phyloP scores from a whole-genome alignment of 2,888 invertebrate species.

The Drosophila neotestacea region DNA sequence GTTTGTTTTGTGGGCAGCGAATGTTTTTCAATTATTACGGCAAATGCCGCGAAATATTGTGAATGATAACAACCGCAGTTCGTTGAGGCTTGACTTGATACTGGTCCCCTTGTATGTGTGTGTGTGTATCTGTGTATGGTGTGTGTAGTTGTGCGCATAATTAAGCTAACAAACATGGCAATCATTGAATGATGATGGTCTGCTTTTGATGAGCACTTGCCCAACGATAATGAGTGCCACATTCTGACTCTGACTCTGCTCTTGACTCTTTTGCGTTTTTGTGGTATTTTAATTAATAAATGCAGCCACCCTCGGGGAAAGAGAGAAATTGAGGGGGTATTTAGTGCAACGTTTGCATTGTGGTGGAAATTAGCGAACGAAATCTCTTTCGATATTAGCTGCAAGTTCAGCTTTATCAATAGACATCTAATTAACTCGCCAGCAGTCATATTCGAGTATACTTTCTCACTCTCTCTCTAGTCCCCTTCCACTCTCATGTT shows the following conservation, averaged over 20 bases:
- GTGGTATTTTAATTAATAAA: constrained; percentile 77
- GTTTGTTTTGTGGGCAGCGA: constrained; percentile 38
- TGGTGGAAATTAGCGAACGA: constrained; percentile 37
- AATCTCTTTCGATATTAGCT: constrained; percentile 53
- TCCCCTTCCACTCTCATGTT: no score
- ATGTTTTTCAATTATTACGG: constrained; percentile 58
- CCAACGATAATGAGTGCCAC: constrained; percentile 46
- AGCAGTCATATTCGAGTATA: background rate
- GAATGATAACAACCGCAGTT: constrained; percentile 47
- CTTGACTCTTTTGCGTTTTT: constrained; percentile 46
- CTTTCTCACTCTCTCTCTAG: background rate
- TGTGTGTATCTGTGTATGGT: constrained; percentile 5
- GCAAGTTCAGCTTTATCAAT: constrained; percentile 69
- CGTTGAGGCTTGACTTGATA: constrained; percentile 24
- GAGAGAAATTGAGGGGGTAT: background rate
- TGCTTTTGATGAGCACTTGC: constrained; percentile 43
- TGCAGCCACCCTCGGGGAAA: constrained; percentile 2
- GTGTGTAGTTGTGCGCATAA: constrained; percentile 46
- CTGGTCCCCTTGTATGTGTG: constrained; percentile 2
- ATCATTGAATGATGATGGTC: constrained; percentile 47
- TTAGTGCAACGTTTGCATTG: constrained; percentile 21
- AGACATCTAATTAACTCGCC: constrained; percentile 70
- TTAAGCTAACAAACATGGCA: constrained; percentile 68
- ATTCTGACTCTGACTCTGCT: constrained; percentile 14
- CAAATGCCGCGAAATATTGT: constrained; percentile 50